Base-by-base conservation (phyloP, 1,140 invertebrate species). In the Hydropsyche tenuis region DNA sequence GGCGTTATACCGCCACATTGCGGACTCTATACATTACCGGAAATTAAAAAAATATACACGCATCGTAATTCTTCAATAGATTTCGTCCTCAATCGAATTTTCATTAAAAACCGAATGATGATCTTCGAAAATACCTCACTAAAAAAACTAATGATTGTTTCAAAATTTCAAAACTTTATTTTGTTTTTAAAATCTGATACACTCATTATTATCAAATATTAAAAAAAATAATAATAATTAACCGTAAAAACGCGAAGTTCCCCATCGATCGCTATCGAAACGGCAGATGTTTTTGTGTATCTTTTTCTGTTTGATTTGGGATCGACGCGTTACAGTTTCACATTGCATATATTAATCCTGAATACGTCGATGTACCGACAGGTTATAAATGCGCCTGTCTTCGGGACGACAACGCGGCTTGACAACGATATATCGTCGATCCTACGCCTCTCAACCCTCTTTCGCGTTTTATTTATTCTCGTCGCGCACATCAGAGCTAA, bases 311-410 rank as follows among this genome's bases (percentile, higher is more conserved):
- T 5, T 9, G 56, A 60, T 60, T 60, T 60, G 20, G 56, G 11
- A 60, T 25, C 20, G 56, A 60, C 56, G 23, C 56, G 18, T 60
- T 18, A 23, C 56, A 60, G 23, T 60, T 25, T 60, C 56, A 23
- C 22, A 27, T 60, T n/a, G 56, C 22, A 60, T 23, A 22, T 56
- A 56, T 60, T 60, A 60, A 60, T 60, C 56, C 18, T 27, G 56
- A 22, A 60, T 14, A 20, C 48, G 23, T 60, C 56, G 22, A 23
- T 60, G 56, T 60, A 60, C 20, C 56, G 56, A 60, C 56, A 60
- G 56, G 56, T 60, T 23, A 60, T 60, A 60, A 60, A 60, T 60
- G 56, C 56, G 56, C 56, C 56, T 60, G 56, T 60, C 56, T 12
- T 12, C 56, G 23, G 20, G 16, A 18, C 48, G 48, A 53, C 48